These are phyloP conservation scores for Polyommatus iphigenia DNA, from an alignment of 2,888 invertebrate species.

Conservation along the genomic window DNA sequence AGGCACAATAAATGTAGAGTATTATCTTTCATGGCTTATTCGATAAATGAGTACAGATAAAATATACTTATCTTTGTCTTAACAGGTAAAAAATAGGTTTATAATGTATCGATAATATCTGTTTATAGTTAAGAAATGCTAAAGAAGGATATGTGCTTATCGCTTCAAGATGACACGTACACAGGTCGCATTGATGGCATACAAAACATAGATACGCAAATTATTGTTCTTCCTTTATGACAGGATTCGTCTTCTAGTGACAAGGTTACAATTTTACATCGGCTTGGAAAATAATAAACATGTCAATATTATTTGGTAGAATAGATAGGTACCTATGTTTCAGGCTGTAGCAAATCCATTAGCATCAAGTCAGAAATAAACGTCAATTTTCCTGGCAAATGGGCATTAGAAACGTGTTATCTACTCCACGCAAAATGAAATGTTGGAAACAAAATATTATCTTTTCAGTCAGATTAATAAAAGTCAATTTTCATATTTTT, in stretches of 20 bases:
- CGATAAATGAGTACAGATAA: slow-evolving; percentile 22
- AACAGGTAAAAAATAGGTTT: slow-evolving; percentile 29
- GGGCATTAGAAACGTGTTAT: too few relatives aligned
- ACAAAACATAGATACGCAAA: slow-evolving; percentile 6
- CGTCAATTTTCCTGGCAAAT: too few relatives aligned
- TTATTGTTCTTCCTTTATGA: not conserved
- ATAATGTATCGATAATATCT: slow-evolving; percentile 29
- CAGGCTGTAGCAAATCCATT: too few relatives aligned
- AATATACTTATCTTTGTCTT: slow-evolving; percentile 30
- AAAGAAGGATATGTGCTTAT: slow-evolving; percentile 47
- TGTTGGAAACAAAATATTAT: too few relatives aligned
- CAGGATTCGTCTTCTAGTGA: not conserved
- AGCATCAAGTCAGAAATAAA: too few relatives aligned
- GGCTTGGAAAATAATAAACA: too few relatives aligned
- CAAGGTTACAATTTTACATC: not conserved
- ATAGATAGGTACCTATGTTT: too few relatives aligned
- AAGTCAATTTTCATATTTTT: too few relatives aligned
- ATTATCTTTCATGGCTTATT: slow-evolving; percentile 19
- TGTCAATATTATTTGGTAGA: too few relatives aligned
- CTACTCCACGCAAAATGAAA: too few relatives aligned
- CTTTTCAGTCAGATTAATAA: too few relatives aligned
- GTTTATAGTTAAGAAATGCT: slow-evolving; percentile 29
- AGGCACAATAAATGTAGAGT: slow-evolving; percentile 20
- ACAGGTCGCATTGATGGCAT: not conserved
- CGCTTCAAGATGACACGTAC: slow-evolving; percentile 41